A percentile compares a stretch with the other conserved stretches of the same genome.
These are phyloP conservation scores for Napeogenes sylphis DNA, from an alignment of 2,888 invertebrate genomes.

Conservation along the genomic window DNA sequence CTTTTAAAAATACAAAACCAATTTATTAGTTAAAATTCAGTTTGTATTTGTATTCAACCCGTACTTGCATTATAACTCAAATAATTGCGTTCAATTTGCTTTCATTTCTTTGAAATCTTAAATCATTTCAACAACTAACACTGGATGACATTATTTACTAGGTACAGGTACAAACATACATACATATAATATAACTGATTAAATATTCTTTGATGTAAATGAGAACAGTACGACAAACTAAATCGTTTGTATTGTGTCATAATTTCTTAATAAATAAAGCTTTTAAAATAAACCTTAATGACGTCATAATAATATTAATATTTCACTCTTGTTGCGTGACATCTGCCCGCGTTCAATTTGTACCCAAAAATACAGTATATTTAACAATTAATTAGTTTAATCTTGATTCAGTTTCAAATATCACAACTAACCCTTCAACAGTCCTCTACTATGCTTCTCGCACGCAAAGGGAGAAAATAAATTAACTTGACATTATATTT, in stretches of 20 bases:
- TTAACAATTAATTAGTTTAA: slow-evolving; percentile 19
- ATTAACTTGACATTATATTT: neutral
- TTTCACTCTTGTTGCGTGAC: slow-evolving; percentile 26
- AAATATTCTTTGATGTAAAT: too few species aligned
- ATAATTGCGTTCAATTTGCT: neutral
- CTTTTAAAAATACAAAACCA: too few species aligned
- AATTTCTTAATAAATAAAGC: neutral
- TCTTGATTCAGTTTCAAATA: slow-evolving; percentile 19
- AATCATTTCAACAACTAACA: slow-evolving; percentile 1
- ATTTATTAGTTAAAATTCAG: too few species aligned
- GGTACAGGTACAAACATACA: too few species aligned
- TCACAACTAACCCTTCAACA: slow-evolving; percentile 18
- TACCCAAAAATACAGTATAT: slow-evolving; percentile 14
- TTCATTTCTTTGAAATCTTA: neutral
- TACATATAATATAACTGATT: too few species aligned
- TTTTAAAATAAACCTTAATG: neutral
- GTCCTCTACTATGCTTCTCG: slow-evolving; percentile 6
- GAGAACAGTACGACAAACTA: too few species aligned
- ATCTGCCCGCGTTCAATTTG: slow-evolving; percentile 4
- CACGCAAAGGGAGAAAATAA: slow-evolving; percentile 9
- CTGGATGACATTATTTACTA: neutral
- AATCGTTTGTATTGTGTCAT: too few species aligned
- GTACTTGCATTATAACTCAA: neutral
- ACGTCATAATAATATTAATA: slow-evolving; percentile 21
- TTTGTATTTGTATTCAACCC: neutral